A percentile compares a stretch with the other conserved stretches of the same genome.
Conservation (phyloP, 2,888 invertebrate genomes). For the Loripinus fragilis region DNA sequence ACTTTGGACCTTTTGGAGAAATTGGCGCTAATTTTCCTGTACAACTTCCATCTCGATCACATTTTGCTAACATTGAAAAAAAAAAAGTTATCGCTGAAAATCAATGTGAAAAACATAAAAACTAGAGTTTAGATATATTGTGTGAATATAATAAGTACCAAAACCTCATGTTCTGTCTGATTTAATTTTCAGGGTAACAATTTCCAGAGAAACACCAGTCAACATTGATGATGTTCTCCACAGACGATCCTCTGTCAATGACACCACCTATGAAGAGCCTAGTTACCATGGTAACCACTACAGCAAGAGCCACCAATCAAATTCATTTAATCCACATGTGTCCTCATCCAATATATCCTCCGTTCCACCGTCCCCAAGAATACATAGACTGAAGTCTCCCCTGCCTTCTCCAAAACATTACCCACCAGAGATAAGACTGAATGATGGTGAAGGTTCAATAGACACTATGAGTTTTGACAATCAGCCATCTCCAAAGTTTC, state of each 20-base stretch:
- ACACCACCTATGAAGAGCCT: not conserved
- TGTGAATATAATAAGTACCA: no score
- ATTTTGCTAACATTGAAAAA: no score
- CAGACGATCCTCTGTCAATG: slow-evolving; percentile 38
- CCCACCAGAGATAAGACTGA: slow-evolving; percentile 45
- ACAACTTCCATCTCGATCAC: no score
- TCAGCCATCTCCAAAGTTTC: slow-evolving; percentile 41
- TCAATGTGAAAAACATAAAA: no score
- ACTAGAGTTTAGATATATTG: no score
- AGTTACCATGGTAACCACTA: not conserved
- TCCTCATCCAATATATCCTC: not conserved
- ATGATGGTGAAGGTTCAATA: slow-evolving; percentile 58
- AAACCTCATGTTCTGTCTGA: no score
- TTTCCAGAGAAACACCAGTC: slow-evolving; percentile 69
- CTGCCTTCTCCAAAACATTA: not conserved
- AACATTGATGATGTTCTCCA: slow-evolving; percentile 67
- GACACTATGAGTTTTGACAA: slow-evolving; percentile 53
- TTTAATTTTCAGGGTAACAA: slow-evolving; percentile 68
- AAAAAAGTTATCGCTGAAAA: no score
- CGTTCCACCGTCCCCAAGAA: not conserved
- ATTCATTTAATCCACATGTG: not conserved
- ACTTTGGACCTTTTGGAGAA: no score
- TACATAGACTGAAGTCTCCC: not conserved
- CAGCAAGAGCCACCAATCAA: not conserved
- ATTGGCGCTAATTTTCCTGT: no score